A percentile compares a stretch with the other conserved stretches of the same genome.
phyloP scores from a whole-genome alignment of 1,140 invertebrate species.

The Bombus vancouverensis region DNA sequence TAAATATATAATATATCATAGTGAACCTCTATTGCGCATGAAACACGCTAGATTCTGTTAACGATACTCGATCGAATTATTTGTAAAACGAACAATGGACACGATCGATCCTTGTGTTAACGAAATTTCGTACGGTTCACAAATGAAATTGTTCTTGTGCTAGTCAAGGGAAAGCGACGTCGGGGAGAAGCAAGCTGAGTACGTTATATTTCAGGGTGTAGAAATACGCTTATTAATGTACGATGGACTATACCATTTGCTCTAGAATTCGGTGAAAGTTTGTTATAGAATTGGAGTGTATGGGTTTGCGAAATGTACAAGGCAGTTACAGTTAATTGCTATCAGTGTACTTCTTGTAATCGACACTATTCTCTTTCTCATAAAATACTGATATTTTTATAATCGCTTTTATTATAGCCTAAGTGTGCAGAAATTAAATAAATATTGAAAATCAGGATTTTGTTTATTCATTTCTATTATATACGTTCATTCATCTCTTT shows the following conservation, averaged over 20 bases:
- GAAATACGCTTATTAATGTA: conserved; percentile 14
- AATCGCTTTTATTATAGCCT: conserved; percentile 37
- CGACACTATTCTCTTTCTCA: conserved; percentile 28
- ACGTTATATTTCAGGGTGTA: conserved; percentile 23
- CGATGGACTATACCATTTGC: background rate
- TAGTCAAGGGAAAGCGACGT: background rate
- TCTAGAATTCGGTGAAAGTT: background rate
- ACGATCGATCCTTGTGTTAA: background rate
- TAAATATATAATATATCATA: background rate
- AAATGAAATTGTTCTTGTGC: background rate
- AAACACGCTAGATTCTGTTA: background rate
- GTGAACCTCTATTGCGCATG: background rate
- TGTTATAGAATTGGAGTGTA: conserved; percentile 8
- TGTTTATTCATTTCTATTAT: conserved; percentile 30
- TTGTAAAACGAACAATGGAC: background rate
- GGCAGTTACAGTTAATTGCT: conserved; percentile 16
- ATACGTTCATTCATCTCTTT: background rate
- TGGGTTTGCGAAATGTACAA: background rate
- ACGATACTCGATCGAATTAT: background rate
- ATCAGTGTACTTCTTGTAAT: conserved; percentile 27
- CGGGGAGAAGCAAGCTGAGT: background rate
- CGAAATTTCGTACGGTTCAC: conserved; percentile 17
- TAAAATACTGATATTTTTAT: conserved; percentile 43
- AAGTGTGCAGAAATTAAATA: conserved; percentile 42
- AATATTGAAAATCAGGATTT: conserved; percentile 44